Conservation (phyloP, 1,140 invertebrate genomes). For the Aphaenogaster ashmeadi region DNA sequence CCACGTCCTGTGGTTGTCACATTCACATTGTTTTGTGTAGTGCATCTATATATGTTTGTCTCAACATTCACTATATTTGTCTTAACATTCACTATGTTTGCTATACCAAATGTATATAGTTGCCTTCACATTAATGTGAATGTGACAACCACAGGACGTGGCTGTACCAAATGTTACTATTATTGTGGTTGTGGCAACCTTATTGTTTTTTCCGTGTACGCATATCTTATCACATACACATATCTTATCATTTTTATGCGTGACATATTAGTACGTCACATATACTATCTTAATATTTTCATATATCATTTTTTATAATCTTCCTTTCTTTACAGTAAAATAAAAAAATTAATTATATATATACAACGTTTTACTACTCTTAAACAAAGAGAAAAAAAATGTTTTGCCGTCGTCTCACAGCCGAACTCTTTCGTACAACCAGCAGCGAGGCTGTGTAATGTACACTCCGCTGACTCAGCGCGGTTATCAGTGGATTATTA, state of each 20-base stretch:
- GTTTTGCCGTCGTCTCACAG: not conserved
- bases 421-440: slow-evolving; percentile 6
- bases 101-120: too few species aligned
- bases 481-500: slow-evolving; percentile 62
- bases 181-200: too few species aligned
- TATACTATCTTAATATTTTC: not conserved
- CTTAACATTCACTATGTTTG: too few species aligned
- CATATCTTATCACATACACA: not conserved
- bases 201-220: too few species aligned
- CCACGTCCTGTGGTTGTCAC: too few species aligned
- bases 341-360: not conserved
- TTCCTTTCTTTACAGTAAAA: not conserved
- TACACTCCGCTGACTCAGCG: slow-evolving; percentile 48
- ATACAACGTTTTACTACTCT: not conserved
- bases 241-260: not conserved
- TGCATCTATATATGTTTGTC: too few species aligned
- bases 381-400: not conserved
- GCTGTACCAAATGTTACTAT: too few species aligned
- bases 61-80: too few species aligned
- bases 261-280: not conserved
- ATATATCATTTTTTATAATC: not conserved
- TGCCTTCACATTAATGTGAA: too few species aligned
- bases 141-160: too few species aligned
- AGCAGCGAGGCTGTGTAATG: slow-evolving; percentile 17
- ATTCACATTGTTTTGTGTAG: too few species aligned